phyloP scores from a whole-genome alignment of 1,140 invertebrate genomes.

The Caenorhabditis remanei region DNA sequence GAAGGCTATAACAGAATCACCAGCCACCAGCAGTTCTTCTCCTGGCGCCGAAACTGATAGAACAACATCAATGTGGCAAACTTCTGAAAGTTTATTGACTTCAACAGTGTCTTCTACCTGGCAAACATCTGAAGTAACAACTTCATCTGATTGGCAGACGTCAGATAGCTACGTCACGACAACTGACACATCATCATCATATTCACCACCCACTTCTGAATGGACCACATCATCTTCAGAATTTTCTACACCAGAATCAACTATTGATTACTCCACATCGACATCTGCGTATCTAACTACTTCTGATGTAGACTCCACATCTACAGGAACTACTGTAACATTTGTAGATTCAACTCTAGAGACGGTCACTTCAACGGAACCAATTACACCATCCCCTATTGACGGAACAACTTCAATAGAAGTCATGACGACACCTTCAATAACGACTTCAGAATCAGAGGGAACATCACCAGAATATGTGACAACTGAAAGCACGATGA shows the following conservation, averaged over 20 bases:
- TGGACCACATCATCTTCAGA: background rate
- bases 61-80: conserved; percentile 6
- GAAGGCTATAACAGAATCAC: background rate
- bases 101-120: background rate
- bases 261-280: background rate
- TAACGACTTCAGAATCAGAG: background rate
- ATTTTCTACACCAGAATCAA: background rate
- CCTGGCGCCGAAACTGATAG: background rate
- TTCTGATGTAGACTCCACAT: background rate
- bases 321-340: conserved; percentile 2
- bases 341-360: conserved; percentile 27
- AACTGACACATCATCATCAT: background rate
- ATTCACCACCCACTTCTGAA: background rate
- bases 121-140: background rate
- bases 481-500: background rate
- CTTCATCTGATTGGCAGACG: background rate
- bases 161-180: background rate
- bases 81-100: background rate
- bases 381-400: background rate
- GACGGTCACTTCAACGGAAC: background rate
- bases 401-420: background rate
- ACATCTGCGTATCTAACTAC: background rate
- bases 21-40: background rate
- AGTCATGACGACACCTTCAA: background rate
- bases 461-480: background rate